phyloP scores from a whole-genome alignment of 1,140 invertebrate genomes.

The Metopolophium dirhodum region DNA sequence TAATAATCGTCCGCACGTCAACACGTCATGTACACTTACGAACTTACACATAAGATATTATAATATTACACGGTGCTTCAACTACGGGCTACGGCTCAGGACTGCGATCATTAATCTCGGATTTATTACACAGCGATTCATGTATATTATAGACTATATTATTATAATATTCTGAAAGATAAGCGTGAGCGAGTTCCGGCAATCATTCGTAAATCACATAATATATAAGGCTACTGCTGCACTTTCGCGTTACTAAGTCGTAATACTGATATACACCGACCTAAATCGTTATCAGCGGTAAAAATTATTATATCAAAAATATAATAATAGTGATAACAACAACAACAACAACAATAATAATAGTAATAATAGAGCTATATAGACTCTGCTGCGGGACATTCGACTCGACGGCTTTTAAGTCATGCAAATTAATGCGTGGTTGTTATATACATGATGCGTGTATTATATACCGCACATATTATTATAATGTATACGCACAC shows the following conservation, averaged over 20 bases:
- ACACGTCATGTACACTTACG: background rate
- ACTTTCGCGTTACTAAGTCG: background rate
- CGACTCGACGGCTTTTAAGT: background rate
- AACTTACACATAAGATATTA: background rate
- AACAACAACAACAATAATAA: background rate
- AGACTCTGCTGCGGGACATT: background rate
- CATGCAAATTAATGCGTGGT: conserved; percentile 7
- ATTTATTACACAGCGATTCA: background rate
- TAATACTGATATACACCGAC: background rate
- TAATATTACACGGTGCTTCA: background rate
- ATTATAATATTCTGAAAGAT: background rate
- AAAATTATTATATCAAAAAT: background rate
- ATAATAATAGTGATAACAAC: background rate
- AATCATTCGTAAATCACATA: background rate
- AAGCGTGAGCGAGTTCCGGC: too few relatives aligned
- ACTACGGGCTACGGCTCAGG: background rate
- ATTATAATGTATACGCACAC: background rate
- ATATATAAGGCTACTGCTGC: background rate
- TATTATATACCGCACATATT: background rate
- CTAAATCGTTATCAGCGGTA: background rate
- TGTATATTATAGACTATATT: background rate
- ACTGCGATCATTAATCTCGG: background rate
- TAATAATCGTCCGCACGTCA: background rate
- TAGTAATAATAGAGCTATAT: background rate
- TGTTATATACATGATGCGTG: background rate